Base-by-base conservation (phyloP, 2,797 vertebrate species). In the Neostethus bicornis region DNA sequence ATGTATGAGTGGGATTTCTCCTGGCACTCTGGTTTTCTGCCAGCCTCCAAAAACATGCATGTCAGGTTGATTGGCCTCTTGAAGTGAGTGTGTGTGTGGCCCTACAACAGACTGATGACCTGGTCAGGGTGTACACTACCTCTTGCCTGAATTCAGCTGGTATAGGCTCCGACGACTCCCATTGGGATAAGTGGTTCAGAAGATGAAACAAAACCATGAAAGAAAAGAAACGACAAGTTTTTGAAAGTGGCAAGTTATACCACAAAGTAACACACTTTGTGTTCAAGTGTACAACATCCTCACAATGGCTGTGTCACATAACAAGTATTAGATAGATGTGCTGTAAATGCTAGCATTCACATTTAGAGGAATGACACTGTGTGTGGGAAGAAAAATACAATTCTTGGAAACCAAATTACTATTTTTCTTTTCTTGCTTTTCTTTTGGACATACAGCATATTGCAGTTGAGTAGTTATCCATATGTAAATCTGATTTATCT, bases 401-500 rank as follows among this genome's bases (percentile, higher is more conserved):
- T 48, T 24, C 31, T 45, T 23, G 10, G 4, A 23, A 55, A 26
- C 28, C 42, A 26, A 31, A 45, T 52, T 41, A 49, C 17, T 28
- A 5, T 43, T 17, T 49, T 43, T 62, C 38, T 10, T 74, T 35
- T 64, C 56, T 58, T 14, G 23, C 41, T 61, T 35, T 65, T 67
- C 51, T 21, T 21, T 14, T 31, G 35, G 58, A 38, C 55, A 51
- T 49, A 51, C 35, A 51, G 32, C 20, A 38, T n/a, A 57, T 72
- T 86, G 49, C 49, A 63, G 51, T 73, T 16, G 42, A 62, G 61
- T 53, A 70, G 67, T 80, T 80, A 83, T 81, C 70, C 64, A 70
- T 46, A 70, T 55, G 57, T 60, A 75, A 55, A 85, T 83, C 56
- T 31, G 70, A 77, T 79, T 79, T 72, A 76, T 67, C 59, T 19